Evolutionary conservation across 2,113 vertebrate species (phyloP).

Genomic region (Melospiza georgiana): DNA sequence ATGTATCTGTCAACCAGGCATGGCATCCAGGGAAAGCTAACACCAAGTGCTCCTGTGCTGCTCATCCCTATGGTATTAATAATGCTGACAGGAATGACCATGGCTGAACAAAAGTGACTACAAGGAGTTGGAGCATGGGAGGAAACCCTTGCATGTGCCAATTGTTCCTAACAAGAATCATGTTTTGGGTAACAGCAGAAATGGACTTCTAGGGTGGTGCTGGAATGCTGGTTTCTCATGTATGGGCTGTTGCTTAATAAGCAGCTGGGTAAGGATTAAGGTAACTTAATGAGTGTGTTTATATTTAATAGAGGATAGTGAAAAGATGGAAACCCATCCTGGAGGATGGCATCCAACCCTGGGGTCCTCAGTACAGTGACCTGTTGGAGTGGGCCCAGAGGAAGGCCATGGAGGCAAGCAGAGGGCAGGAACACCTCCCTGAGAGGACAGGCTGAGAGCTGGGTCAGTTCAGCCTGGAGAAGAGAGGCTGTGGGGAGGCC

Average conservation of each 20-base stretch:
- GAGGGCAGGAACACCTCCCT: rapidly evolving
- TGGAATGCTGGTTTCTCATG: background rate
- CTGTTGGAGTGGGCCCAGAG: background rate
- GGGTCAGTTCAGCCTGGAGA: background rate
- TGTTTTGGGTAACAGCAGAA: background rate
- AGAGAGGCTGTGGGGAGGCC: background rate
- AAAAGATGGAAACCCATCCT: background rate
- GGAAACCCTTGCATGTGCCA: background rate
- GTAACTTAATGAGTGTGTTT: background rate
- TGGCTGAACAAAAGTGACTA: background rate
- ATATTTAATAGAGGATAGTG: background rate
- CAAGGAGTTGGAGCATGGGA: background rate
- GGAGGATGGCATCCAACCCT: too few relatives aligned
- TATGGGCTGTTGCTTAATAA: background rate
- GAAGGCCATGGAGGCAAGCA: background rate
- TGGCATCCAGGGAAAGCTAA: background rate
- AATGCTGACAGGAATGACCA: background rate
- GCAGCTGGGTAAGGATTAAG: background rate
- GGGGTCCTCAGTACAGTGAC: background rate
- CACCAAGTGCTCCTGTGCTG: background rate
- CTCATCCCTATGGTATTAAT: background rate
- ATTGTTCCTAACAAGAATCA: background rate
- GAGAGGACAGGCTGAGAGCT: background rate
- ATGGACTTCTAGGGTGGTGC: background rate
- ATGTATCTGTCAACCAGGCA: background rate